Percentiles rank a stretch among this genome's conserved stretches.
These are phyloP conservation scores for Pseudolaguvia tuberculata DNA, from an alignment of 2,113 vertebrate genomes.

Conservation along the genomic window DNA sequence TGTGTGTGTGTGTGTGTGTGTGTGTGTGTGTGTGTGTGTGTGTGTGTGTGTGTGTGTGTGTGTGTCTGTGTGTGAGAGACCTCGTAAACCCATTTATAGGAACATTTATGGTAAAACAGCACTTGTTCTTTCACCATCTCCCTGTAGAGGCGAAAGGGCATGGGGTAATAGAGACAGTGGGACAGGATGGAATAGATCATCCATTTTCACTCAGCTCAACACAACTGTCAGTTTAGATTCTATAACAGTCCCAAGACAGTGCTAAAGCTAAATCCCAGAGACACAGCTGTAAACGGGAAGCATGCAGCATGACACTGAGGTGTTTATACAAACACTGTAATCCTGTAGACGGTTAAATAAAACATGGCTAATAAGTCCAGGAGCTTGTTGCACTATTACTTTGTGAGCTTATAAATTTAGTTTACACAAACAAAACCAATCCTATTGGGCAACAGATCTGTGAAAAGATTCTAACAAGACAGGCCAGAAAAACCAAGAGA, in stretches of 20 bases:
- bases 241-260: neutral
- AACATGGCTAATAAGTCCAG: neutral
- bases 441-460: neutral
- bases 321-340: neutral
- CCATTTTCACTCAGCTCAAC: neutral
- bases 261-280: neutral
- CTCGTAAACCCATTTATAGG: constrained; percentile 8
- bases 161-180: neutral
- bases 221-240: neutral
- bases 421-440: neutral
- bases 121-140: neutral
- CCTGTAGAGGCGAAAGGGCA: constrained; percentile 10
- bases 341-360: neutral
- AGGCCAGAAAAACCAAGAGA: neutral
- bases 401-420: neutral
- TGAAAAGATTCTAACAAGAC: neutral
- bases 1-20: no score
- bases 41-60: constrained; percentile 10
- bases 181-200: neutral
- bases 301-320: neutral
- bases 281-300: neutral
- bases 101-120: neutral
- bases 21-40: no score
- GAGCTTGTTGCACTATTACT: neutral
- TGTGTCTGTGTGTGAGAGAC: neutral